phyloP scores from a whole-genome alignment of 2,888 invertebrate genomes.

The Epiperipatus broadwayi region DNA sequence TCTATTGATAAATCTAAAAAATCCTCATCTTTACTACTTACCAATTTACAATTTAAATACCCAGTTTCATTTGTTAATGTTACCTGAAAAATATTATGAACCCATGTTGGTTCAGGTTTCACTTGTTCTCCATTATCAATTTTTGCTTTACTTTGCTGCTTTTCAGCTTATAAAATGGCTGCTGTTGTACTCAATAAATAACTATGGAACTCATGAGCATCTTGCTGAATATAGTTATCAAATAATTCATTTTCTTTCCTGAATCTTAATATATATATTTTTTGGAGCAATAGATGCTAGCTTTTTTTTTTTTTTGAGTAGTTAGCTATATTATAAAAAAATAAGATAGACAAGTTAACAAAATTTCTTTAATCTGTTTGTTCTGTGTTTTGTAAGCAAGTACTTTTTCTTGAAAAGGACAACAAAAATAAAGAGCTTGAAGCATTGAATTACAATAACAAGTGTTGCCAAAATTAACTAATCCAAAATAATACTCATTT shows the following conservation, averaged over 20 bases:
- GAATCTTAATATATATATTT: slow-evolving; percentile 91
- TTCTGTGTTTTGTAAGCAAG: slow-evolving; percentile 92
- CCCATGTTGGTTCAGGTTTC: too few species aligned
- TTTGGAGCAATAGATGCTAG: slow-evolving; percentile 97
- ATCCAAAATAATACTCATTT: slow-evolving; percentile 97
- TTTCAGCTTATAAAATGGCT: too few species aligned
- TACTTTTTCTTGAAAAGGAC: slow-evolving; percentile 95
- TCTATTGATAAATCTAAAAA: slow-evolving; percentile 97
- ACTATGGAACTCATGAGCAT: too few species aligned
- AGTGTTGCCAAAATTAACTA: slow-evolving; percentile 99
- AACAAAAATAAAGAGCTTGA: slow-evolving; percentile 97
- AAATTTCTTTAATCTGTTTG: slow-evolving; percentile 84
- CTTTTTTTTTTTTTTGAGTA: slow-evolving; percentile 99
- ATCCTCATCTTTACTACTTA: slow-evolving; percentile 95
- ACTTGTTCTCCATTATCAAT: too few species aligned
- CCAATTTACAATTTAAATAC: too few species aligned
- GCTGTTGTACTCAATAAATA: too few species aligned
- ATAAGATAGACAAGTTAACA: slow-evolving; percentile 92
- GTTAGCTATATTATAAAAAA: slow-evolving; percentile 98
- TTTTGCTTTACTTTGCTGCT: too few species aligned
- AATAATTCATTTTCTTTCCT: slow-evolving; percentile 98
- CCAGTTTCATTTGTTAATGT: too few species aligned
- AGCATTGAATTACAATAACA: slow-evolving; percentile 99
- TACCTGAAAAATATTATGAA: too few species aligned
- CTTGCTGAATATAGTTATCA: too few species aligned